phyloP scores from a whole-genome alignment of 2,888 invertebrate species.

The Archips xylosteana region DNA sequence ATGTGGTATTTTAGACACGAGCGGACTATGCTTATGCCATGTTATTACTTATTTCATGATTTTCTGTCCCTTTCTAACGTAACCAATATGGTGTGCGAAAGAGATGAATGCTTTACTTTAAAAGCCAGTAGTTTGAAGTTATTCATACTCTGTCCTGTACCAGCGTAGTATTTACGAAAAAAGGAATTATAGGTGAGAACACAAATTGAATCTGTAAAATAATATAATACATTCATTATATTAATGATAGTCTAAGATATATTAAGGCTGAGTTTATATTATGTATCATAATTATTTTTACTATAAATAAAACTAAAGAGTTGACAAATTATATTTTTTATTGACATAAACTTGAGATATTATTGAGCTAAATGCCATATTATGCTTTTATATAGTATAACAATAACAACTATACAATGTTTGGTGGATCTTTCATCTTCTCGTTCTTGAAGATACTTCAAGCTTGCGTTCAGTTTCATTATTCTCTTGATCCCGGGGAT shows the following conservation, averaged over 20 bases:
- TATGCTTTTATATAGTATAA: not conserved
- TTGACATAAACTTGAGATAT: slow-evolving; percentile 37
- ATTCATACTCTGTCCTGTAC: not conserved
- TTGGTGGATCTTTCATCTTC: not conserved
- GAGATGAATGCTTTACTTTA: not conserved
- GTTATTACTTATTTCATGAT: too few species aligned
- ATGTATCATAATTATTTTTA: slow-evolving; percentile 62
- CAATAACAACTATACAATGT: not conserved
- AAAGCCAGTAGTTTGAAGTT: not conserved
- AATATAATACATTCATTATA: slow-evolving; percentile 54
- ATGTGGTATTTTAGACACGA: too few species aligned
- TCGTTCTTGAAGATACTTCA: not conserved
- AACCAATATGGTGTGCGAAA: too few species aligned
- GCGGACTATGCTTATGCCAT: too few species aligned
- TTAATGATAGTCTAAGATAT: slow-evolving; percentile 57
- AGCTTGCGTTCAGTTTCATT: not conserved
- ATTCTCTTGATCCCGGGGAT: not conserved
- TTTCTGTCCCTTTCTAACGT: too few species aligned
- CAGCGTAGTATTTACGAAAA: not conserved
- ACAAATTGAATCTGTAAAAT: slow-evolving; percentile 32
- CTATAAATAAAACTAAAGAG: slow-evolving; percentile 59
- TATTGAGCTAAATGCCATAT: not conserved
- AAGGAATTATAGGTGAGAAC: not conserved
- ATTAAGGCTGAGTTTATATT: slow-evolving; percentile 68
- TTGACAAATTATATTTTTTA: slow-evolving; percentile 51